A percentile compares a stretch with the other conserved stretches of the same genome.
phyloP scores from a whole-genome alignment of 2,797 vertebrate genomes.

The Lagocephalus sceleratus region DNA sequence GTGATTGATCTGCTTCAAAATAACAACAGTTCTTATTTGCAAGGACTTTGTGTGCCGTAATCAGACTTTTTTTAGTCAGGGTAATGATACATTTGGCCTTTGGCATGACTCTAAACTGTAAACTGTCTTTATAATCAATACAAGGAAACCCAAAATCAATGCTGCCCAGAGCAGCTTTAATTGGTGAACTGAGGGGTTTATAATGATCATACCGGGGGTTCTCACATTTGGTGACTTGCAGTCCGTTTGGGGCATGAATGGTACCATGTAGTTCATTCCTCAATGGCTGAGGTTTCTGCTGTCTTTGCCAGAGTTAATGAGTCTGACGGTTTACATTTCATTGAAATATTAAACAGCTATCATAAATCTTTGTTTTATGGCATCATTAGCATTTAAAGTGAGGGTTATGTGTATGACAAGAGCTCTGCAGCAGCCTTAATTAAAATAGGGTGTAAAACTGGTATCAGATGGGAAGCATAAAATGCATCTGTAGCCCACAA shows the following conservation, averaged over 20 bases:
- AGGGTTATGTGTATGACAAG: slow-evolving; percentile 8
- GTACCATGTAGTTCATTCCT: not conserved
- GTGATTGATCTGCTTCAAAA: slow-evolving; percentile 46
- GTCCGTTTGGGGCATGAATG: slow-evolving; percentile 12
- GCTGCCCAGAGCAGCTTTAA: too few species aligned
- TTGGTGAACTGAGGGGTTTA: too few species aligned
- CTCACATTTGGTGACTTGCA: slow-evolving; percentile 7
- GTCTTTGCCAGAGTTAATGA: slow-evolving; percentile 16
- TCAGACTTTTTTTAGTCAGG: too few species aligned
- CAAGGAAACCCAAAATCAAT: too few species aligned
- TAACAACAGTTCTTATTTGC: slow-evolving; percentile 14
- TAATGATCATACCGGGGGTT: too few species aligned
- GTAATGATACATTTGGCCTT: too few species aligned
- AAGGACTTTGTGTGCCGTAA: slow-evolving; percentile 5
- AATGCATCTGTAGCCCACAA: slow-evolving; percentile 42
- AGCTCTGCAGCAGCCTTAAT: slow-evolving; percentile 31
- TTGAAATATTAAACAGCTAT: slow-evolving; percentile 16
- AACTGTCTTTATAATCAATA: too few species aligned
- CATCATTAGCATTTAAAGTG: slow-evolving; percentile 22
- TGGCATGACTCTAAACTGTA: too few species aligned
- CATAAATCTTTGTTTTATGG: slow-evolving; percentile 43
- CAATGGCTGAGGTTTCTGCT: slow-evolving; percentile 4
- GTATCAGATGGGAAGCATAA: slow-evolving; percentile 42
- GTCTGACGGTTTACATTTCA: slow-evolving; percentile 16
- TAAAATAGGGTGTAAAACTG: slow-evolving; percentile 48